Percentiles rank a stretch among this genome's conserved stretches.
These are phyloP conservation scores for Diglossa cyanea DNA, from an alignment of 2,797 vertebrate species.

Conservation along the genomic window DNA sequence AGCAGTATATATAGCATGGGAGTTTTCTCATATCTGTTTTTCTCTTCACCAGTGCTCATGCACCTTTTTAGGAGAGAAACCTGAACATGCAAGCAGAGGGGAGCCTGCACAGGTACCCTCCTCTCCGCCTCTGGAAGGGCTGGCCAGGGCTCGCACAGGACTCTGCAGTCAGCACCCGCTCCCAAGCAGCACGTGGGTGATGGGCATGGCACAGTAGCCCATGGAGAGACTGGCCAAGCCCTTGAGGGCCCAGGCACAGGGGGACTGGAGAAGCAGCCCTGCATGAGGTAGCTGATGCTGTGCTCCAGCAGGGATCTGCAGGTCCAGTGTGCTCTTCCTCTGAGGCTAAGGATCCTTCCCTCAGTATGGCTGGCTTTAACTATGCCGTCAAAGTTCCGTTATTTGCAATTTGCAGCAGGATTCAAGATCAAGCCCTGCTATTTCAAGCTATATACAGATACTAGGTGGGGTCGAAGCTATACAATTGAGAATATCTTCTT, in stretches of 20 bases:
- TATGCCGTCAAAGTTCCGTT: background rate
- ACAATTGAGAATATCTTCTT: background rate
- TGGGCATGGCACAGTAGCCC: rapidly evolving
- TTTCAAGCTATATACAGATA: background rate
- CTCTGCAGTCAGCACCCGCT: rapidly evolving
- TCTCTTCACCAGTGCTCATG: background rate
- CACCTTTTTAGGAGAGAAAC: conserved; percentile 14
- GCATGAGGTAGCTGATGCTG: rapidly evolving
- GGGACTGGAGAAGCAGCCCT: background rate
- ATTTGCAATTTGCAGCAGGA: background rate
- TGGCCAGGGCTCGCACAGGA: rapidly evolving
- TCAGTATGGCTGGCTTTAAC: background rate
- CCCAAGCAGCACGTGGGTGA: background rate
- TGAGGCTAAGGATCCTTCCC: background rate
- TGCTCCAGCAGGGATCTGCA: background rate
- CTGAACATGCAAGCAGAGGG: background rate
- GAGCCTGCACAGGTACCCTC: background rate
- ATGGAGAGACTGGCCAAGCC: background rate
- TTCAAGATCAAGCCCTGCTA: background rate
- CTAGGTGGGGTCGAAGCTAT: background rate
- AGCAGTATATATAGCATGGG: background rate
- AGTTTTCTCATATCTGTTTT: background rate
- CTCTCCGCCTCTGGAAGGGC: background rate
- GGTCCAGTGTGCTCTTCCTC: background rate
- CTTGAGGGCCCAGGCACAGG: rapidly evolving